Base-by-base conservation (phyloP, 2,888 invertebrate genomes). In the Drosophila stalkeri region DNA sequence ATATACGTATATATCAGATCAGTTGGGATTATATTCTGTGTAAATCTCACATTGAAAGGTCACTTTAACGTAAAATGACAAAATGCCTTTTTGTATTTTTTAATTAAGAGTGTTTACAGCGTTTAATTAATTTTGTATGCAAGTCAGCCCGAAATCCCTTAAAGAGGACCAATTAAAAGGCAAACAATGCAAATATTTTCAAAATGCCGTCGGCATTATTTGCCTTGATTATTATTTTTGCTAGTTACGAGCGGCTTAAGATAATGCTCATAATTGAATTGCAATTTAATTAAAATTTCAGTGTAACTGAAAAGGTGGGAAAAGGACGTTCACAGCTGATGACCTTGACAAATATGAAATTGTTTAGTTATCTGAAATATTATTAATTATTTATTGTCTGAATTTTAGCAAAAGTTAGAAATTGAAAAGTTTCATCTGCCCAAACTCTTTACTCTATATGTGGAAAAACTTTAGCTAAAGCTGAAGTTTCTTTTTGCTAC, bases 111-210 rank as follows among this genome's bases (percentile, higher is more conserved):
- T 39, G 61, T 56, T 69, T 44, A 60, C 49, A 33, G 60, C 52
- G 39, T 70, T 80, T 75, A 60, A 77, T 77, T 66, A 80, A 80
- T 69, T 69, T 41, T 33, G 60, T 23, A 54, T 66, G 70, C 65
- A 65, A 75, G 52, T 43, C 52, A 6, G 35, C 41, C 27, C 27
- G 16, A 63, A 80, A 62, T 52, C 63, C 64, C 72, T 75, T 74
- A 60, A 82, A 80, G 75, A 63, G 64, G 61, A 39, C 68, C 86
- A 84, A 84, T 84, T 84, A 89, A 84, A 83, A 72, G 54, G 54
- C 41, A 56, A 66, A 72, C 60, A 78, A 69, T 80, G 67, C 64
- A 64, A 74, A 74, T 67, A 23, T 55, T 62, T 59, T 14, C 46
- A 16, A 51, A 62, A 9, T 31, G 59, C 73, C 72, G 44, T 52